Conservation (phyloP, 2,888 invertebrate species). For the Digitonthophagus gazella region DNA sequence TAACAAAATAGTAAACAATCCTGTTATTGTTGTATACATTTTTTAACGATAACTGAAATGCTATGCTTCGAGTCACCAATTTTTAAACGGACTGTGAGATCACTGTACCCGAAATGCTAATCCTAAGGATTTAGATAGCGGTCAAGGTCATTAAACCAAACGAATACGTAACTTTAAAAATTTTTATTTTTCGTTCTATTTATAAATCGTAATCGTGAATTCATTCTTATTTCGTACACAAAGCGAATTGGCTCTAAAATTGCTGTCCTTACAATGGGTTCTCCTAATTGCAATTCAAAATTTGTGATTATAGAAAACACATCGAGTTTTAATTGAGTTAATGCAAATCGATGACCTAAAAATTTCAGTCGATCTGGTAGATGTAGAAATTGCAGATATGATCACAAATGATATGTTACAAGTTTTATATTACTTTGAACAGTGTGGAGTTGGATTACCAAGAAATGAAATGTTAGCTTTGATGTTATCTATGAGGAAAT, state of each 20-base stretch:
- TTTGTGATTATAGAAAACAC: conserved; percentile 43
- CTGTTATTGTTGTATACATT: conserved; percentile 4
- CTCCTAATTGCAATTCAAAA: conserved; percentile 32
- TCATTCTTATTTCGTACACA: background rate
- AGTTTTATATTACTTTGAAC: conserved; percentile 54
- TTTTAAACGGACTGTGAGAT: too few species aligned
- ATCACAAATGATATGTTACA: conserved; percentile 53
- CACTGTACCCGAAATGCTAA: too few species aligned
- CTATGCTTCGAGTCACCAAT: too few species aligned
- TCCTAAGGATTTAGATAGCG: background rate
- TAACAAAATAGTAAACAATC: background rate
- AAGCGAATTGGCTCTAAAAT: background rate
- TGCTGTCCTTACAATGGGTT: background rate
- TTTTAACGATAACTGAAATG: too few species aligned
- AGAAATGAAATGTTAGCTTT: conserved; percentile 72
- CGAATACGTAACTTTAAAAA: background rate
- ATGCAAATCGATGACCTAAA: conserved; percentile 38
- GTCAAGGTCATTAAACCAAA: too few species aligned
- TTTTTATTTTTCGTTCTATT: background rate
- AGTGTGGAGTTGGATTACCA: conserved; percentile 75
- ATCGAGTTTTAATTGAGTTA: conserved; percentile 46
- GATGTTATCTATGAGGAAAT: conserved; percentile 69
- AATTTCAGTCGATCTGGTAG: conserved; percentile 45
- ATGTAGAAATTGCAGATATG: conserved; percentile 46
- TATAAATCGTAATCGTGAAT: background rate